Evolutionary conservation across 1,140 invertebrate genomes (phyloP).

Genomic region (Cydia fagiglandana): DNA sequence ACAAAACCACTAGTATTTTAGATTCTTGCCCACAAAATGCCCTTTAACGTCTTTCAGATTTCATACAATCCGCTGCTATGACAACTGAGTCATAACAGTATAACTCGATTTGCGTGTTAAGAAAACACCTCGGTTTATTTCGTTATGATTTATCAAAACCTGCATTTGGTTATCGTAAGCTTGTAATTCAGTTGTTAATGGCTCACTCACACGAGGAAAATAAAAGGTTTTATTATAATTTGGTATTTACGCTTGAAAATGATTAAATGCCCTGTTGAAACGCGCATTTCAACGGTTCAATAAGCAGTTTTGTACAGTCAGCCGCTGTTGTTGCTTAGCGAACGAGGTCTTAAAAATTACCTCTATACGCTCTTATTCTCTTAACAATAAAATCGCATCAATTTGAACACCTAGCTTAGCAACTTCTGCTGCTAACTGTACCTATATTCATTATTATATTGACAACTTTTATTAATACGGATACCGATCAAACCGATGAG

Average conservation of each 20-base stretch:
- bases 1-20: too few species aligned
- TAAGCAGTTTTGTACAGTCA: too few species aligned
- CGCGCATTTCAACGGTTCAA: not conserved
- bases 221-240: not conserved
- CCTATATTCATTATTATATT: too few species aligned
- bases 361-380: too few species aligned
- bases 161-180: constrained; percentile 13
- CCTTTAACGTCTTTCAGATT: not conserved
- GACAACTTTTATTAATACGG: too few species aligned
- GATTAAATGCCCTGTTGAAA: not conserved
- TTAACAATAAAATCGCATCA: too few species aligned
- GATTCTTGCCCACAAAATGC: too few species aligned
- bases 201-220: not conserved
- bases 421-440: too few species aligned
- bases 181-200: constrained; percentile 22
- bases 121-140: constrained; percentile 15
- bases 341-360: too few species aligned
- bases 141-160: constrained; percentile 28
- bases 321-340: too few species aligned
- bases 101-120: constrained; percentile 3
- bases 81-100: constrained; percentile 1
- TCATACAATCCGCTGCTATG: not conserved
- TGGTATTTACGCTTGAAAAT: not conserved
- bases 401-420: too few species aligned
- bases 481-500: too few species aligned